Conservation (phyloP, 2,888 invertebrate species). For the Dicyrtoma fusca region DNA sequence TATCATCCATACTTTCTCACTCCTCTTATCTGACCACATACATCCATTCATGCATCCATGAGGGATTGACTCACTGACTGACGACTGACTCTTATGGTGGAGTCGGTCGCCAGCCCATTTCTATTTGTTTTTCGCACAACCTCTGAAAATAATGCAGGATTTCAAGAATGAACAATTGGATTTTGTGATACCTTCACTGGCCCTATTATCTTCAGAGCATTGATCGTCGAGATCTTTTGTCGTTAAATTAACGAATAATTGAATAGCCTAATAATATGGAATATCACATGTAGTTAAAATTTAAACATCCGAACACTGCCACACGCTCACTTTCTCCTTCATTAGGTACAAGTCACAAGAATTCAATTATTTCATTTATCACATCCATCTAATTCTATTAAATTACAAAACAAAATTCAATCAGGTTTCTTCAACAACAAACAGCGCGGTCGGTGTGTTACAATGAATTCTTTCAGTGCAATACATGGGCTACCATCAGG, state of each 20-base stretch:
- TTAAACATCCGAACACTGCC: background rate
- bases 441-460: background rate
- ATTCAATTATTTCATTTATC: slow-evolving; percentile 20
- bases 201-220: background rate
- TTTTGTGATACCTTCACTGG: background rate
- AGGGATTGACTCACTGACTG: background rate
- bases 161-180: slow-evolving; percentile 17
- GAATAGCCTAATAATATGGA: too few species aligned
- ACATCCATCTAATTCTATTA: slow-evolving; percentile 1
- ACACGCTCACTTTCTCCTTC: slow-evolving; percentile 31
- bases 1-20: slow-evolving; percentile 40
- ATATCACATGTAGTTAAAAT: slow-evolving; percentile 13
- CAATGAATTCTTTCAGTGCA: too few species aligned
- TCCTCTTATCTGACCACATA: slow-evolving; percentile 38
- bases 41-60: too few species aligned
- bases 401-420: slow-evolving; percentile 1
- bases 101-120: slow-evolving; percentile 38
- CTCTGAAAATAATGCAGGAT: background rate
- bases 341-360: background rate
- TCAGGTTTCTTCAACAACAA: background rate
- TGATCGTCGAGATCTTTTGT: slow-evolving; percentile 23
- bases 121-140: slow-evolving; percentile 34
- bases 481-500: too few species aligned
- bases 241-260: slow-evolving; percentile 27
- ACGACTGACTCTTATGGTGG: too few species aligned